These are phyloP conservation scores for Chlamydotis undulata DNA, from an alignment of 2,113 vertebrate genomes.

Conservation along the genomic window DNA sequence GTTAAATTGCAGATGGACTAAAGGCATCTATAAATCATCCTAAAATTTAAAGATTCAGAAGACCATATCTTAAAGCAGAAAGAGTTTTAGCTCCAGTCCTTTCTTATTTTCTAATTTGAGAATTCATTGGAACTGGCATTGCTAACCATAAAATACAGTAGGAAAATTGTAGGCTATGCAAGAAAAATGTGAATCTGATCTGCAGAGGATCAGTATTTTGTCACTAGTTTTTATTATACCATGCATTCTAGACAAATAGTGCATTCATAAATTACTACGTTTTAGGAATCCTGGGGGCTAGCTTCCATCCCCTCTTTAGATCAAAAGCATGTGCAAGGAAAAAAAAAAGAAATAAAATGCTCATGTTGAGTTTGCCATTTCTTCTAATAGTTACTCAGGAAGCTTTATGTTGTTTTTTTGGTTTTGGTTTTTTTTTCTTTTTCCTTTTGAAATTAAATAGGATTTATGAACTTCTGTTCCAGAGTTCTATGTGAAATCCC, in stretches of 20 bases:
- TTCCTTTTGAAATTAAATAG: background rate
- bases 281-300: background rate
- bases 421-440: background rate
- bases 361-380: background rate
- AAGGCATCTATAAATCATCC: background rate
- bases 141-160: background rate
- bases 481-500: background rate
- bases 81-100: background rate
- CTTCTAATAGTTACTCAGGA: background rate
- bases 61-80: background rate
- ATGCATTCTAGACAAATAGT: background rate
- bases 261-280: conserved; percentile 8
- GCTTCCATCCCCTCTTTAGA: background rate
- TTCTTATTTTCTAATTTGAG: background rate
- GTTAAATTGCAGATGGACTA: background rate
- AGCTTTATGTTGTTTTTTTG: background rate
- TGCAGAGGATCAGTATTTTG: background rate
- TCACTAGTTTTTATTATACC: conserved; percentile 29
- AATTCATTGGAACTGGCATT: conserved; percentile 15
- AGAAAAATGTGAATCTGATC: conserved; percentile 13
- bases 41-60: background rate
- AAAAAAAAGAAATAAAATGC: background rate
- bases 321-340: background rate
- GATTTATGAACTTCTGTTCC: background rate
- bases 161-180: background rate